Evolutionary conservation across 1,140 invertebrate genomes (phyloP).

Genomic region (Panagrolaimus sp.): DNA sequence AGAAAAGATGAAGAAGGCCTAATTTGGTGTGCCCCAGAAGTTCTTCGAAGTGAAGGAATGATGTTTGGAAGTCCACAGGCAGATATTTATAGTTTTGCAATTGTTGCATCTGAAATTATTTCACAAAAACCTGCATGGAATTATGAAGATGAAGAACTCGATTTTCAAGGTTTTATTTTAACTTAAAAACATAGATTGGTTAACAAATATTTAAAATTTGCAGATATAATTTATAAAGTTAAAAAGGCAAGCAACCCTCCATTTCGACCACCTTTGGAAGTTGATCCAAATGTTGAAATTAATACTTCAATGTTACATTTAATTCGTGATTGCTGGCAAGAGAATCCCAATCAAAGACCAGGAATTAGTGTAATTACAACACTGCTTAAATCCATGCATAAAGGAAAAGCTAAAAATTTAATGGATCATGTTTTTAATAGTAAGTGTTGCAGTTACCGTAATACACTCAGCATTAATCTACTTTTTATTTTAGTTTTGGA

Average conservation of each 20-base stretch:
- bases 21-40: conserved; percentile 11
- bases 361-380: conserved; percentile 73
- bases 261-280: conserved; percentile 23
- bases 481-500: conserved; percentile 68
- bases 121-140: conserved; percentile 63
- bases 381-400: neutral
- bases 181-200: too few species aligned
- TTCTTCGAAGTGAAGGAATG: neutral
- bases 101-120: conserved; percentile 84
- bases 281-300: conserved; percentile 23
- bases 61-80: conserved; percentile 71
- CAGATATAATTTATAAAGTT: conserved; percentile 31
- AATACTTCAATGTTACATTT: conserved; percentile 26
- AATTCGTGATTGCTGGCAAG: conserved; percentile 65
- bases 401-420: conserved; percentile 64
- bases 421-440: conserved; percentile 76
- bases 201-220: neutral
- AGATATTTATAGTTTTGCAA: conserved; percentile 84
- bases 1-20: neutral
- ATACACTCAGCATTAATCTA: conserved; percentile 53
- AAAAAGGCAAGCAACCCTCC: conserved; percentile 24
- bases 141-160: neutral
- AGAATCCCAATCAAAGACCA: conserved; percentile 78
- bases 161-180: neutral
- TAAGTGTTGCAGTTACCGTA: neutral